Percentiles rank a stretch among this genome's conserved stretches.
Conservation (phyloP, 1,140 invertebrate species). For the Zaprionus ornatus region DNA sequence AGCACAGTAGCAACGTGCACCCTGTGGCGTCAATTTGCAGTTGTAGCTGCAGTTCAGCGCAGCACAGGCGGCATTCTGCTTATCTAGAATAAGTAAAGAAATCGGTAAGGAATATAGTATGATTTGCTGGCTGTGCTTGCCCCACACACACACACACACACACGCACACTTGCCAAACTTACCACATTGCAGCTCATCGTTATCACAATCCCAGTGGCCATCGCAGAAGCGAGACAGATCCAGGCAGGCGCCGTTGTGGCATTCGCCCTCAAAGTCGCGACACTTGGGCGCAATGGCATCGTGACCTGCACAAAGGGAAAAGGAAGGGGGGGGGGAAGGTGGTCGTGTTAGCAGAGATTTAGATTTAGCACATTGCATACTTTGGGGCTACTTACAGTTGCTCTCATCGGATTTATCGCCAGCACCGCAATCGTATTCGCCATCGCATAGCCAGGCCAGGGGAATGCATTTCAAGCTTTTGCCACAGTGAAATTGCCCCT, state of each 20-base stretch:
- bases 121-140: background rate
- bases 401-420: slow-evolving; percentile 73
- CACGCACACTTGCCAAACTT: slow-evolving; percentile 44
- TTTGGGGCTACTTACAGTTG: slow-evolving; percentile 66
- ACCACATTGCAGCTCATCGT: slow-evolving; percentile 85
- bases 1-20: slow-evolving; percentile 90
- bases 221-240: slow-evolving; percentile 92
- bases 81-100: slow-evolving; percentile 71
- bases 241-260: slow-evolving; percentile 89
- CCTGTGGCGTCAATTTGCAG: slow-evolving; percentile 87
- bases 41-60: slow-evolving; percentile 87
- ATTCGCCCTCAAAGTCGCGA: slow-evolving; percentile 87
- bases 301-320: slow-evolving; percentile 51
- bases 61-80: slow-evolving; percentile 85
- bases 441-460: slow-evolving; percentile 89
- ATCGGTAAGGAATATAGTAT: slow-evolving; percentile 2
- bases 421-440: slow-evolving; percentile 80
- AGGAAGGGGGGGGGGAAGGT: background rate
- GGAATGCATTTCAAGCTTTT: slow-evolving; percentile 88
- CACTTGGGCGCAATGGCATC: slow-evolving; percentile 84
- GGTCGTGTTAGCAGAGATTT: background rate
- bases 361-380: slow-evolving; percentile 11
- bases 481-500: slow-evolving; percentile 87
- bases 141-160: too few relatives aligned
- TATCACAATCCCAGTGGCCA: slow-evolving; percentile 90